These are phyloP conservation scores for Eira barbara DNA, from an alignment of 2,113 vertebrate genomes.

Conservation along the genomic window DNA sequence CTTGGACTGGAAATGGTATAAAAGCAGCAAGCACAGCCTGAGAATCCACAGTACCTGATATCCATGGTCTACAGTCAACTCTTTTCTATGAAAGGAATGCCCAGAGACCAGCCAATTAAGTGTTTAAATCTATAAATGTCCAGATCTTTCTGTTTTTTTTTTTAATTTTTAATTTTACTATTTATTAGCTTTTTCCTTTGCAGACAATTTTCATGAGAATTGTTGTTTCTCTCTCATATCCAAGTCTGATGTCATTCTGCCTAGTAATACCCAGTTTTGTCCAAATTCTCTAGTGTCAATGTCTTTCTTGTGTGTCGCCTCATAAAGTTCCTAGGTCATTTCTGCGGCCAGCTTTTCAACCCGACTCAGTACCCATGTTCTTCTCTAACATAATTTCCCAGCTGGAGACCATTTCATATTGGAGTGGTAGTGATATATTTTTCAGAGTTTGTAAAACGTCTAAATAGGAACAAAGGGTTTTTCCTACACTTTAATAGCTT, in stretches of 20 bases:
- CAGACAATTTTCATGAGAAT: conserved; percentile 25
- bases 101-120: neutral
- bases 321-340: conserved; percentile 20
- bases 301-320: neutral
- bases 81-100: conserved; percentile 39
- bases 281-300: neutral
- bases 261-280: conserved; percentile 15
- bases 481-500: conserved; percentile 27
- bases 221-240: neutral
- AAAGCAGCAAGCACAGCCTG: fast-evolving
- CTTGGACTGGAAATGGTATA: neutral
- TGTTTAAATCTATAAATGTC: conserved; percentile 36
- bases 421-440: neutral
- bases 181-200: conserved; percentile 20
- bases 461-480: conserved; percentile 32
- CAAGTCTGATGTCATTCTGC: conserved; percentile 62
- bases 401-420: conserved; percentile 31
- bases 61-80: neutral
- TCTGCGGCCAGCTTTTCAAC: conserved; percentile 33
- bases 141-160: neutral
- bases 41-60: neutral
- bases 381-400: conserved; percentile 33
- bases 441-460: conserved; percentile 42
- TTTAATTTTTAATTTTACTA: conserved; percentile 41
- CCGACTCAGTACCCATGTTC: conserved; percentile 26